A percentile compares a stretch with the other conserved stretches of the same genome.
Evolutionary conservation across 1,140 invertebrate species (phyloP).

Genomic region (Papilio machaon): DNA sequence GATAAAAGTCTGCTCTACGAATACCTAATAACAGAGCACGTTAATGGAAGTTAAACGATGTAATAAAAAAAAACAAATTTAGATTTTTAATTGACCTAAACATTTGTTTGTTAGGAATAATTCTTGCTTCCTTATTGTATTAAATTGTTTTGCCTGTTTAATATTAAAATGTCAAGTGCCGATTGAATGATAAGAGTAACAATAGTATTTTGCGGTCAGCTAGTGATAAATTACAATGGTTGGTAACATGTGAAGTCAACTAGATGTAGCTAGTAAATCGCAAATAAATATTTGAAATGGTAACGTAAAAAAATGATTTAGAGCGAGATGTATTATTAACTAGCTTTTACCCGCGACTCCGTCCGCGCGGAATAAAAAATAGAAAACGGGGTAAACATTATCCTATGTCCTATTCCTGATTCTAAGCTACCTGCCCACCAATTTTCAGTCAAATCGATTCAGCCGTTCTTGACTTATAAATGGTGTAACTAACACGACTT

Average conservation of each 20-base stretch:
- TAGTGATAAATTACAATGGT: slow-evolving; percentile 24
- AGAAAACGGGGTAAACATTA: no score
- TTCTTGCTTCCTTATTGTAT: slow-evolving; percentile 6
- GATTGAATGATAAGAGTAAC: slow-evolving; percentile 11
- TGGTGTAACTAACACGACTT: no score
- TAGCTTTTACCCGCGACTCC: no score
- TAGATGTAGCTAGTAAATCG: background rate
- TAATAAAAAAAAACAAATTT: no score
- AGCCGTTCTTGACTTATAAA: no score
- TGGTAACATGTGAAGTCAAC: slow-evolving; percentile 14
- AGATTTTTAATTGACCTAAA: background rate
- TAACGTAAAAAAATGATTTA: background rate
- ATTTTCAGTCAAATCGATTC: no score
- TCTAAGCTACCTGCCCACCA: no score
- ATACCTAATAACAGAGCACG: no score
- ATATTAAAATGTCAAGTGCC: slow-evolving; percentile 4
- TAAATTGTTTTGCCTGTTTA: background rate
- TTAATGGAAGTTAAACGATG: no score
- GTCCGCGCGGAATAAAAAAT: no score
- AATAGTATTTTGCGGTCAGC: slow-evolving; percentile 3
- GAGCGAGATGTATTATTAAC: background rate
- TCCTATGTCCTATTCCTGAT: no score
- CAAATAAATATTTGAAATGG: background rate
- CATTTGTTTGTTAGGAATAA: background rate
- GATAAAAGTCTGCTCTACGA: no score